These are phyloP conservation scores for Myopa tessellatipennis DNA, from an alignment of 2,888 invertebrate genomes.

Conservation along the genomic window DNA sequence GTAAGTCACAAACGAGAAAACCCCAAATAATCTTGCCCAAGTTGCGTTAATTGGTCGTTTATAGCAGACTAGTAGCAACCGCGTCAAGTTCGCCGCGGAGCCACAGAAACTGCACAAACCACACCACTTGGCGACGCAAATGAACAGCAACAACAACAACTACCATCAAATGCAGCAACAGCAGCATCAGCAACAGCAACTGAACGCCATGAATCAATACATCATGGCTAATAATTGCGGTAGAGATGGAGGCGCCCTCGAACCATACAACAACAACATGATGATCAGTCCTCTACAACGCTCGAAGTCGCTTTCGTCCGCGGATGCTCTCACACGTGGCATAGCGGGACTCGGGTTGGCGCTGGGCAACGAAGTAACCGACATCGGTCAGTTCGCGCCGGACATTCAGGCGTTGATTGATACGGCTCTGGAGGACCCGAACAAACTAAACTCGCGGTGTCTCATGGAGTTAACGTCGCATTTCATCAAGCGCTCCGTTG, in stretches of 20 bases:
- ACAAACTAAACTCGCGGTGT: constrained; percentile 77
- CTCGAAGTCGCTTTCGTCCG: constrained; percentile 84
- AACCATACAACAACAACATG: constrained; percentile 55
- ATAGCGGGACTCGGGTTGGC: constrained; percentile 75
- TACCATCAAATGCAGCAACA: constrained; percentile 51
- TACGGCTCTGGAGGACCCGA: constrained; percentile 85
- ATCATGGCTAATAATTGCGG: constrained; percentile 46
- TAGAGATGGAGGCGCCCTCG: constrained; percentile 49
- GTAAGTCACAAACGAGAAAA: constrained; percentile 51
- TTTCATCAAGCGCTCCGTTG: constrained; percentile 83
- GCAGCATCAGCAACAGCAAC: constrained; percentile 50
- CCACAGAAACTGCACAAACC: constrained; percentile 62
- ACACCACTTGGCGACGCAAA: constrained; percentile 50
- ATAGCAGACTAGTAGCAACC: constrained; percentile 58
- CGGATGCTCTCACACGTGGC: constrained; percentile 77
- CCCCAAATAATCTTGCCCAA: neutral
- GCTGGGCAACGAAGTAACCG: constrained; percentile 78
- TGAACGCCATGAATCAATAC: constrained; percentile 50
- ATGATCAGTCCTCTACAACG: constrained; percentile 72
- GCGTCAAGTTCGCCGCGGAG: constrained; percentile 68
- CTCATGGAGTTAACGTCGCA: constrained; percentile 88
- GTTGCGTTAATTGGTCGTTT: neutral
- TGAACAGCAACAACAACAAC: constrained; percentile 50
- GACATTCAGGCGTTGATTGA: constrained; percentile 81
- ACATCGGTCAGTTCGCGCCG: constrained; percentile 79